These are phyloP conservation scores for Caenorhabditis elegans DNA, from an alignment of 1,140 invertebrate species.

Conservation along the genomic window DNA sequence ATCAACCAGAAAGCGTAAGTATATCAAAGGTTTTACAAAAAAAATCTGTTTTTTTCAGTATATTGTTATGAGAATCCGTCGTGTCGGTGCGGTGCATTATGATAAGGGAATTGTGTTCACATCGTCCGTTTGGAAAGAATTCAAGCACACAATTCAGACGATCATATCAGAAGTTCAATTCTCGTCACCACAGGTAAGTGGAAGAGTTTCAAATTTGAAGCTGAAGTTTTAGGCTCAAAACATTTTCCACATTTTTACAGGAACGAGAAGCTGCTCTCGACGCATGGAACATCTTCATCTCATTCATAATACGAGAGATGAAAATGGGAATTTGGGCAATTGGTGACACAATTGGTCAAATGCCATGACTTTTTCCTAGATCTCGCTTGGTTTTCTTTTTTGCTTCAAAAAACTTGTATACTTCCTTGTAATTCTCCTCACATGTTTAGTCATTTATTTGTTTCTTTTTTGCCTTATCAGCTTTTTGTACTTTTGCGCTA, in stretches of 20 bases:
- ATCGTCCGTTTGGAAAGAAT: constrained; percentile 43
- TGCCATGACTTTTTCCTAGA: not conserved
- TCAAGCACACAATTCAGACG: constrained; percentile 29
- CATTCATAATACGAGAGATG: constrained; percentile 45
- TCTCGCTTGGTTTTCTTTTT: not conserved
- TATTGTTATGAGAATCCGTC: constrained; percentile 37
- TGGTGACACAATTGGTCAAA: constrained; percentile 20
- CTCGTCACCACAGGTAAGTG: constrained; percentile 13
- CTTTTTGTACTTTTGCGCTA: not conserved
- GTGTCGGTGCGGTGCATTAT: constrained; percentile 40
- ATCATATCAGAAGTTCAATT: constrained; percentile 39
- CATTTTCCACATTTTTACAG: not conserved
- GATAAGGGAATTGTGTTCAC: constrained; percentile 27
- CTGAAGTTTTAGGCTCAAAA: not conserved
- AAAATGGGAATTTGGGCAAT: constrained; percentile 43
- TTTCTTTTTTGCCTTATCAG: not conserved
- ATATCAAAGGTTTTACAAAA: not conserved
- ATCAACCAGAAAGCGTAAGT: constrained; percentile 35
- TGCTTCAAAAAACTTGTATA: not conserved
- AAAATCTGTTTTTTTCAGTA: not conserved
- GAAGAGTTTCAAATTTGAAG: not conserved
- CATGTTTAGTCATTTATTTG: constrained; percentile 21
- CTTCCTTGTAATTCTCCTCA: no score
- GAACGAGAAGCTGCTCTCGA: constrained; percentile 40
- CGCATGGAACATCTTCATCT: constrained; percentile 42